phyloP scores from a whole-genome alignment of 2,888 invertebrate species.

The Pyrrhosoma nymphula region DNA sequence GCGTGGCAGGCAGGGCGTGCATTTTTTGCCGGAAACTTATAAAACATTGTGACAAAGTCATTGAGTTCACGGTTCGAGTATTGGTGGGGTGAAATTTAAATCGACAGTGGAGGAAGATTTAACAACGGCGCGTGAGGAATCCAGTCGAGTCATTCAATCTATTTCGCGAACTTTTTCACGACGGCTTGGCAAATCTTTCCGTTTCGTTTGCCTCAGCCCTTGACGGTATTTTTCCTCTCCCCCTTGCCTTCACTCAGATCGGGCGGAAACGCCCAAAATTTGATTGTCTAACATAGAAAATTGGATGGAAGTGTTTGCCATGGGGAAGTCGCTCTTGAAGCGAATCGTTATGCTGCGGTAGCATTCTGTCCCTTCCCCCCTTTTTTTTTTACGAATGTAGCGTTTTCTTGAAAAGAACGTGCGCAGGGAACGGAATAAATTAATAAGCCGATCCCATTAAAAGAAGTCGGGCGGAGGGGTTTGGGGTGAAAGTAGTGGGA shows the following conservation, averaged over 20 bases:
- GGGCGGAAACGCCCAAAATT: background rate
- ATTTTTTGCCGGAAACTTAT: background rate
- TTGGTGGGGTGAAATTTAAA: background rate
- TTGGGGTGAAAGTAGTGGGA: no score
- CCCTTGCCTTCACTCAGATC: background rate
- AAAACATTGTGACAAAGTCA: background rate
- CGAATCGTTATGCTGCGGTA: constrained; percentile 44
- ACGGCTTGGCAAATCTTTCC: constrained; percentile 13
- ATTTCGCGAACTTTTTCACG: background rate
- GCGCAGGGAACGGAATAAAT: constrained; percentile 48
- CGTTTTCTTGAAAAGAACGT: background rate
- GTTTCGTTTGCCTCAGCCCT: background rate
- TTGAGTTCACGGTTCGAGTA: background rate
- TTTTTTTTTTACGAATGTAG: constrained; percentile 27
- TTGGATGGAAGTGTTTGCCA: constrained; percentile 14
- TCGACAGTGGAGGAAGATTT: background rate
- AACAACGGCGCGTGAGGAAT: background rate
- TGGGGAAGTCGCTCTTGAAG: background rate
- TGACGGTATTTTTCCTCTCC: background rate
- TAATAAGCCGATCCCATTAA: constrained; percentile 64
- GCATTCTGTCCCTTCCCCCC: constrained; percentile 22
- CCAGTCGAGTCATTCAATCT: background rate
- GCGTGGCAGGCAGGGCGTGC: background rate
- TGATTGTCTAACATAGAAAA: constrained; percentile 30
- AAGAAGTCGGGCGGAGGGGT: background rate